A percentile compares a stretch with the other conserved stretches of the same genome.
These are phyloP conservation scores for Coreius guichenoti DNA, from an alignment of 2,797 vertebrate genomes.

Conservation along the genomic window DNA sequence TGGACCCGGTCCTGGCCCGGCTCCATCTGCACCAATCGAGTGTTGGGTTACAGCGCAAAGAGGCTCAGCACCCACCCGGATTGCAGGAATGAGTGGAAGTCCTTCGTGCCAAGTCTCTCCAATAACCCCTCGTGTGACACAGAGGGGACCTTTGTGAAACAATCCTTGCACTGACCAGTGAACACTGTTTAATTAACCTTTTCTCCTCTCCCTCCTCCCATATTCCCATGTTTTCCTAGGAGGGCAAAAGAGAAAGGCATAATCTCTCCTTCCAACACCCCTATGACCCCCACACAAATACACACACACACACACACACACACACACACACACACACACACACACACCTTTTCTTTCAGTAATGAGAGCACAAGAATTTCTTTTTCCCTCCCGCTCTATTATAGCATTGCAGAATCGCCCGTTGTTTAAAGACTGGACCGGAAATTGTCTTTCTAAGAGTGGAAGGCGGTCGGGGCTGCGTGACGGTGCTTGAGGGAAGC, in stretches of 20 bases:
- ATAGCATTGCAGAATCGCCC: conserved; percentile 66
- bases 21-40: conserved; percentile 48
- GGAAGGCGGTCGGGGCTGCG: conserved; percentile 50
- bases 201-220: conserved; percentile 53
- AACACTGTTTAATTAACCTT: conserved; percentile 63
- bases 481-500: conserved; percentile 49
- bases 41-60: conserved; percentile 55
- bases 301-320: no score
- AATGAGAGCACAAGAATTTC: conserved; percentile 28
- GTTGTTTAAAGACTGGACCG: conserved; percentile 71
- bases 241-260: conserved; percentile 42
- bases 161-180: conserved; percentile 49
- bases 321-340: conserved; percentile 46
- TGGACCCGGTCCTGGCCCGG: conserved; percentile 32
- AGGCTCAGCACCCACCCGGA: conserved; percentile 45
- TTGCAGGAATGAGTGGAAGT: conserved; percentile 50
- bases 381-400: conserved; percentile 44
- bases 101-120: conserved; percentile 48
- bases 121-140: conserved; percentile 56
- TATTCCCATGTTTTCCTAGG: conserved; percentile 56
- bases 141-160: conserved; percentile 61
- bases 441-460: conserved; percentile 78
- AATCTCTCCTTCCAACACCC: conserved; percentile 55
- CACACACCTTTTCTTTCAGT: conserved; percentile 49
- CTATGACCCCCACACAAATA: conserved; percentile 67